Conservation (phyloP, 1,140 invertebrate genomes). For the Centruroides sculpturatus region DNA sequence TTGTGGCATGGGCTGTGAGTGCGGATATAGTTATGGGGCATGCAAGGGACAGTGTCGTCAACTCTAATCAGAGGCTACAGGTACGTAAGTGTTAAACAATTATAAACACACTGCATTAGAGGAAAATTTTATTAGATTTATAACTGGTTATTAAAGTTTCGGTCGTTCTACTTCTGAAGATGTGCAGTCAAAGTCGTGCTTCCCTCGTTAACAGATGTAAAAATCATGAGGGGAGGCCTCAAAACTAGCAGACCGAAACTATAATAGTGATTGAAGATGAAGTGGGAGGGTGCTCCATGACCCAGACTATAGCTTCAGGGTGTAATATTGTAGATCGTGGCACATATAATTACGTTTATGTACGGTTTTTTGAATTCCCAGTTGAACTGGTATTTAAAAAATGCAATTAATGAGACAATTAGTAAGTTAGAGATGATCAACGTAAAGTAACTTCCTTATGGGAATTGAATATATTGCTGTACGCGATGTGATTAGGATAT, state of each 20-base stretch:
- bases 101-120: neutral
- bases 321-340: too few species aligned
- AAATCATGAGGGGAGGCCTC: neutral
- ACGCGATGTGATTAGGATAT: too few species aligned
- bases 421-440: too few species aligned
- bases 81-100: neutral
- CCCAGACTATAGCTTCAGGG: too few species aligned
- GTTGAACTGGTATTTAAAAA: too few species aligned
- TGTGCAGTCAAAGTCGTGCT: neutral
- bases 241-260: neutral
- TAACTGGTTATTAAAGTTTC: neutral
- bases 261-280: neutral
- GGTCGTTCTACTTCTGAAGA: neutral
- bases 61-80: conserved; percentile 2
- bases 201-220: too few species aligned
- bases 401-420: too few species aligned
- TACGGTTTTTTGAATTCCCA: too few species aligned
- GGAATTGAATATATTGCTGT: too few species aligned
- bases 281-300: neutral
- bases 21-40: conserved; percentile 18
- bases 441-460: too few species aligned
- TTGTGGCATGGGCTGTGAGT: conserved; percentile 20
- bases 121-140: neutral
- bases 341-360: too few species aligned
- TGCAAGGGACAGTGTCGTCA: neutral